Conservation (phyloP, 2,888 invertebrate species). For the Ophion obscuratus region DNA sequence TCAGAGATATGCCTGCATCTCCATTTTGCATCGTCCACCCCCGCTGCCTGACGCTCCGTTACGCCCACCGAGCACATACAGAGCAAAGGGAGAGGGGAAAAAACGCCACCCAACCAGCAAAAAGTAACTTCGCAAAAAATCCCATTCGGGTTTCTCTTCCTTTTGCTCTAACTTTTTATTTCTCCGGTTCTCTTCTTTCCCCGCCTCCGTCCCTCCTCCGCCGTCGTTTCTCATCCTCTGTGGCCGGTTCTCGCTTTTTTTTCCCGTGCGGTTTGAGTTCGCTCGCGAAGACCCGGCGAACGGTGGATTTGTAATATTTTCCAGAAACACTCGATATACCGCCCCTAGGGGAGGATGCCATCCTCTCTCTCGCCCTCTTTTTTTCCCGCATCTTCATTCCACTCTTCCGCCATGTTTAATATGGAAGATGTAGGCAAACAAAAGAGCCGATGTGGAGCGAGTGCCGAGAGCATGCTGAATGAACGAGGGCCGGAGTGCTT, state of each 20-base stretch:
- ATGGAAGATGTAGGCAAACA: conserved; percentile 83
- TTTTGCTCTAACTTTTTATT: conserved; percentile 55
- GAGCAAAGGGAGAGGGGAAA: conserved; percentile 28
- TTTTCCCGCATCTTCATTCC: conserved; percentile 53
- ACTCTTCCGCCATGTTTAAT: conserved; percentile 77
- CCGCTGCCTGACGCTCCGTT: conserved; percentile 24
- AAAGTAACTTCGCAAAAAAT: conserved; percentile 68
- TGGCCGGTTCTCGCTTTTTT: conserved; percentile 39
- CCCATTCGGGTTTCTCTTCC: conserved; percentile 55
- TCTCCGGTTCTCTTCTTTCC: conserved; percentile 40
- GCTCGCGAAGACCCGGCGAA: conserved; percentile 53
- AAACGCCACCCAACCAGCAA: conserved; percentile 65
- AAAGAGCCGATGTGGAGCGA: conserved; percentile 79
- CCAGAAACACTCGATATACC: conserved; percentile 66
- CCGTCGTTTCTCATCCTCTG: conserved; percentile 18
- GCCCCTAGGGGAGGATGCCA: conserved; percentile 27
- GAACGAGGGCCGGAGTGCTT: conserved; percentile 70
- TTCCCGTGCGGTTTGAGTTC: conserved; percentile 44
- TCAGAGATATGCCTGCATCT: conserved; percentile 62
- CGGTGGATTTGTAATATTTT: conserved; percentile 69
- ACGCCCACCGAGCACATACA: conserved; percentile 66
- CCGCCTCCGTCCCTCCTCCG: conserved; percentile 22
- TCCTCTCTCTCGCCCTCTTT: background rate
- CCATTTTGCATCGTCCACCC: conserved; percentile 58
- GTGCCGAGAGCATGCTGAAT: conserved; percentile 72